Base-by-base conservation (phyloP, 2,888 invertebrate species). In the Sminthurinus aureus region DNA sequence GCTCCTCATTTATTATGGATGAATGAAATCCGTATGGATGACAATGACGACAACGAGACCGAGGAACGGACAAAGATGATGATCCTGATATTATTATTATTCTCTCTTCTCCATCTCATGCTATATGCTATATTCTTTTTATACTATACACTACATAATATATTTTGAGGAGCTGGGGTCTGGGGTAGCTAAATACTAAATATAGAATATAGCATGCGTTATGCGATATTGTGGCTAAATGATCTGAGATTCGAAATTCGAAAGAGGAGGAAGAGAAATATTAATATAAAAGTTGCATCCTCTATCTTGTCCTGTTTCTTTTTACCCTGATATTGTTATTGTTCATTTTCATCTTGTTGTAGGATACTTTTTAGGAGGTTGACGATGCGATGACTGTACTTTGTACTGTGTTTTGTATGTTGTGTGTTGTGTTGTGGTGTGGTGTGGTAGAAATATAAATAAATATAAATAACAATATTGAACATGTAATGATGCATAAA, bases 401-500 rank as follows among this genome's bases (percentile, higher is more conserved):
- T 9, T 58, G 15, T 58, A 15, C 15, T 58, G 15, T 67, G 67
- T 18, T 50, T 51, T 50, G 38, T 50, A 50, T 50, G 75, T 75
- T 15, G n/a, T 52, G 38, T 69, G 50, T 6, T 67, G 66, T 22
- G 22, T 22, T 50, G 66, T 22, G 22, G 22, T 0, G 67, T 52
- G 79, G 69, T 77, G 71, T 64, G 78, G 80, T 75, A 52, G 26
- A 74, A 80, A 81, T 81, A 81, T 82, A 83, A 82, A 74, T n/a
- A n/a, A 83, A 83, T 83, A 38, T 38, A 83, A 85, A 86, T 85
- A 86, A 85, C 86, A 86, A 86, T 86, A 85, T 85, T 85, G 85
- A 85, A 84, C 84, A 85, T 85, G 86, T 85, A 86, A 85, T 87
- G 86, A 86, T 87, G 87, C 88, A 88, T 87, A 87, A 88, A 87